These are phyloP conservation scores for Diogma glabrata DNA, from an alignment of 2,888 invertebrate species.

Conservation along the genomic window DNA sequence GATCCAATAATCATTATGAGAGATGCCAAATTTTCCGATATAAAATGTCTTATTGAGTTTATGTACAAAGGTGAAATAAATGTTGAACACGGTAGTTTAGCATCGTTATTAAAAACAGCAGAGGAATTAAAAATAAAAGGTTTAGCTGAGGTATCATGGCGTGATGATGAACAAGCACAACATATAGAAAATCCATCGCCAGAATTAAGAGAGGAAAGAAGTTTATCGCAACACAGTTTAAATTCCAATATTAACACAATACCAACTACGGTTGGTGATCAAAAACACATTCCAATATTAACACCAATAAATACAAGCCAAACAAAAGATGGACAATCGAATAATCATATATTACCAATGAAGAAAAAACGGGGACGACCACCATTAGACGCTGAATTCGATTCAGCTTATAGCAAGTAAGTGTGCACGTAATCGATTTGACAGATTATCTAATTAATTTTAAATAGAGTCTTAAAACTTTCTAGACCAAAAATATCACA, in stretches of 20 bases:
- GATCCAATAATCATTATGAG: conserved; percentile 78
- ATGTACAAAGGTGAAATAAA: conserved; percentile 96
- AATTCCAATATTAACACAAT: conserved; percentile 7
- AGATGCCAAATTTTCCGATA: conserved; percentile 82
- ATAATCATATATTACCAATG: conserved; percentile 23
- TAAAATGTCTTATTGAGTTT: conserved; percentile 81
- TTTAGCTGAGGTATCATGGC: conserved; percentile 80
- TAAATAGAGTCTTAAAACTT: background rate
- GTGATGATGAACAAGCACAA: conserved; percentile 41
- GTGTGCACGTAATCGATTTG: conserved; percentile 16
- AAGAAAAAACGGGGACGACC: conserved; percentile 55
- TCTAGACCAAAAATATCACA: conserved; percentile 7
- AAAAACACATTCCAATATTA: conserved; percentile 25
- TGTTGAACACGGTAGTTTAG: conserved; percentile 82
- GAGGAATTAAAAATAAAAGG: conserved; percentile 88
- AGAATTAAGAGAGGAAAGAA: too few relatives aligned
- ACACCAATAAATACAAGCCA: conserved; percentile 28
- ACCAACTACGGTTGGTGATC: background rate
- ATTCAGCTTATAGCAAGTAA: conserved; percentile 33
- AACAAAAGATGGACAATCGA: conserved; percentile 12
- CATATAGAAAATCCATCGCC: conserved; percentile 7
- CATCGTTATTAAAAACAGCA: conserved; percentile 79
- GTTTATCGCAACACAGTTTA: background rate
- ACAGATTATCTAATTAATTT: background rate
- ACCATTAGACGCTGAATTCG: conserved; percentile 46